phyloP scores from a whole-genome alignment of 2,888 invertebrate species.

The Coelopa pilipes region DNA sequence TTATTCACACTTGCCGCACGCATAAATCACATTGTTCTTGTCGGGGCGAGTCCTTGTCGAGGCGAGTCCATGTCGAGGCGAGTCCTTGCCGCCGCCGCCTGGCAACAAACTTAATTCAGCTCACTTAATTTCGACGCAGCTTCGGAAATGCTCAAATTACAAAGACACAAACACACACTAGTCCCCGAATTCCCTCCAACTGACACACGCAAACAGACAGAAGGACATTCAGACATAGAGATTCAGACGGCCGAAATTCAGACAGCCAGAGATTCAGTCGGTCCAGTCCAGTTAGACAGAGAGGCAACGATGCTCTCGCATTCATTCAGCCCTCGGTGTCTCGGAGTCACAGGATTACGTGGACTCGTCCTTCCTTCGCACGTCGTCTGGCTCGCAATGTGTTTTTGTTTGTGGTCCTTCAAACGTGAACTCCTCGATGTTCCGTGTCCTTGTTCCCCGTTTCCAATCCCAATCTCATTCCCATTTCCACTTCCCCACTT shows the following conservation, averaged over 20 bases:
- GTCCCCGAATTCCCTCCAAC: too few relatives aligned
- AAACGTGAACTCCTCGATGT: slow-evolving; percentile 8
- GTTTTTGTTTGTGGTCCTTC: slow-evolving; percentile 28
- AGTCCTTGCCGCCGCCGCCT: too few relatives aligned
- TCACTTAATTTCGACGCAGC: background rate
- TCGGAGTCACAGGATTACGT: background rate
- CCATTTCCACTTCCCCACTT: too few relatives aligned
- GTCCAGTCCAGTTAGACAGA: too few relatives aligned
- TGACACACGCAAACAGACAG: too few relatives aligned
- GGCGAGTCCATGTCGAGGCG: too few relatives aligned
- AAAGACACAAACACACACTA: background rate
- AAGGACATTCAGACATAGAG: background rate
- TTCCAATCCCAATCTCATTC: too few relatives aligned
- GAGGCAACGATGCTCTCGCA: too few relatives aligned
- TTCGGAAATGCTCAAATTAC: slow-evolving; percentile 14
- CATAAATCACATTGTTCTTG: background rate
- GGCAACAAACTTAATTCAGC: slow-evolving; percentile 4
- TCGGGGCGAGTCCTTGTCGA: background rate
- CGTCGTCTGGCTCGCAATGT: background rate
- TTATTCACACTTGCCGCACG: too few relatives aligned
- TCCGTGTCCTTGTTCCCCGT: too few relatives aligned
- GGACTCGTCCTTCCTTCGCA: too few relatives aligned
- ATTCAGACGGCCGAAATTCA: background rate
- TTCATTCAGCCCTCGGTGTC: background rate
- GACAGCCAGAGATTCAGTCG: background rate